Base-by-base conservation (phyloP, 2,888 invertebrate genomes). In the Ormyrus nitidulus region DNA sequence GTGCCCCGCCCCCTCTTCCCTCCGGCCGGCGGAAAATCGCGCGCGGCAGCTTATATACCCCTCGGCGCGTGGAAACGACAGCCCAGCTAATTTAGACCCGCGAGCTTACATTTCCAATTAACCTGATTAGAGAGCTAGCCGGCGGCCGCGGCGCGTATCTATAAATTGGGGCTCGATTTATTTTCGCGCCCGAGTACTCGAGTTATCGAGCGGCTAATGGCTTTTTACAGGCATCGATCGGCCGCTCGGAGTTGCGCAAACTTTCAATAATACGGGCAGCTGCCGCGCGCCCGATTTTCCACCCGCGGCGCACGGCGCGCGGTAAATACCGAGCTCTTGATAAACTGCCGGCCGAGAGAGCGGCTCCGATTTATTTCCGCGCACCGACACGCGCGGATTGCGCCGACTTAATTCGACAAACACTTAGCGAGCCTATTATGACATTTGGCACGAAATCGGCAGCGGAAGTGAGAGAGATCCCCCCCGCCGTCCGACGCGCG, bases 371-470 rank as follows among this genome's bases (percentile, higher is more conserved):
- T 75, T 79, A 79, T 79, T 75, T 79, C 70, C 70, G 53, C 34
- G 34, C 34, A 1, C 58, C 53, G 51, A 19, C 34, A 0, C 13
- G 13, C 13, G 74, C 66, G 69, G 73, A 79, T 79, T 68, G 0
- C 1, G 64, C 58, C 53, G 51, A 19, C 34, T 70, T 75, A 74
- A 79, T 79, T 74, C 79, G 79, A 58, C 69, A 75, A 77, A 75
- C 74, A 46, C 58, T 79, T 75, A 70, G 74, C 79, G 64, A 2
- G 79, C 34, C 79, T 75, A 79, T 79, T 73, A 79, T 79, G 73
- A 73, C 51, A 79, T 79, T 75, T 75, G 79, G 79, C 79, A 75
- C 70, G 64, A 13, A 48, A 66, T 54, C 10, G 56, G 44, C 51
- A 72, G 44, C 78, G 78, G 78, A 73, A 69, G 76, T 70, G 34